Evolutionary conservation across 2,888 invertebrate species (phyloP).

Genomic region (Apamea sordens): DNA sequence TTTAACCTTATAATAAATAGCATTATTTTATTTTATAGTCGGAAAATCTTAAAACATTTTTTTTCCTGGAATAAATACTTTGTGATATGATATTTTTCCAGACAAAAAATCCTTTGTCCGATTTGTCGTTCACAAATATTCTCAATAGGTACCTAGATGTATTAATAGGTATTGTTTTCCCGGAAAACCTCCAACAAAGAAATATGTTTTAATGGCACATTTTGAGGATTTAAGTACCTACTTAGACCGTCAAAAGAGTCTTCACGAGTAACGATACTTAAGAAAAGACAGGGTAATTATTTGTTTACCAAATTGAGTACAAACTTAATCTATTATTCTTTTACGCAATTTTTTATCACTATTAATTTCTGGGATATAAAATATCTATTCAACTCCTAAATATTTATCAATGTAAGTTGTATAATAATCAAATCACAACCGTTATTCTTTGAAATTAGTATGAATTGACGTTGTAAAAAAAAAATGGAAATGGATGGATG

Average conservation of each 20-base stretch:
- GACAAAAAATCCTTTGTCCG: not conserved
- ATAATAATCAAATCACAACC: not conserved
- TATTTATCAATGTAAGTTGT: not conserved
- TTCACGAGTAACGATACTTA: not conserved
- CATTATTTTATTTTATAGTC: not conserved
- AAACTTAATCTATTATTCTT: not conserved
- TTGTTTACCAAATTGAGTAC: not conserved
- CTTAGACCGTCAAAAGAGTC: not conserved
- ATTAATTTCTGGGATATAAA: not conserved
- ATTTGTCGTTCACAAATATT: not conserved
- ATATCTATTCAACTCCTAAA: not conserved
- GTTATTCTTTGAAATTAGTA: not conserved
- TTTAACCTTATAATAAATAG: not conserved
- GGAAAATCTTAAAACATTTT: not conserved
- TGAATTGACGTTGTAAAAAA: not conserved
- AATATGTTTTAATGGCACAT: not conserved
- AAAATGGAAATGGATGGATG: too few relatives aligned
- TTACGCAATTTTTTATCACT: not conserved
- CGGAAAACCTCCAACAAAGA: not conserved
- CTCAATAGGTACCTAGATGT: not conserved
- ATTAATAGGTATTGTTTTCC: not conserved
- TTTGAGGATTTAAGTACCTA: not conserved
- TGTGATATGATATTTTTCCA: not conserved
- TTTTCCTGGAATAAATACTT: not conserved
- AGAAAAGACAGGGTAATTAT: not conserved